Evolutionary conservation across 2,888 invertebrate species (phyloP), one percentile per base, ranked within the genome.

Genomic region (Fissipunctia ypsillon): DNA sequence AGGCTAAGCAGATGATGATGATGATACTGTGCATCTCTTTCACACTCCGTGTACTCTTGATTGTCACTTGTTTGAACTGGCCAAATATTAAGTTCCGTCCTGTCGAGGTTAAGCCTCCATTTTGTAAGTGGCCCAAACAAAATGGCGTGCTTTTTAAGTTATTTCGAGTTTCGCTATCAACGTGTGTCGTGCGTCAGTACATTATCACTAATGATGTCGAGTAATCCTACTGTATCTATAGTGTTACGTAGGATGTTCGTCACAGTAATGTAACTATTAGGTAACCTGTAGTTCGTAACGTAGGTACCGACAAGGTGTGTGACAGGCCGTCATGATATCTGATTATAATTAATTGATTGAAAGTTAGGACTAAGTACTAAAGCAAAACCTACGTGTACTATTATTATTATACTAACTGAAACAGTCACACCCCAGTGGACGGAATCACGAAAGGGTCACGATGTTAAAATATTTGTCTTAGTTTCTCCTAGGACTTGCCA

Each of bases 141-240:
- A 73, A 73, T 76, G 76, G 60, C 75, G 45, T 10, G 10, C 22
- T 19, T 61, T 80, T 75, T 56, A 43, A 73, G 43, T 45, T n/a
- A 38, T 41, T 41, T 54, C 52, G 7, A 45, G 38, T 56, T 25
- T 45, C 45, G 14, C 38, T 78, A 81, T 67, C 64, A 35, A 56
- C 59, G 38, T 69, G 25, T 50, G 14, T 14, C 31, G 38, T 78
- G 66, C 80, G 66, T 83, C 83, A 77, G 61, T 48, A 28, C 12
- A 63, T 54, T 79, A 80, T 80, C 83, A 63, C 16, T 67, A 69
- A 61, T 69, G 77, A 56, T 67, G 66, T 79, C 31, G 41, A 67
- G 73, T 83, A 78, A 81, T 81, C 57, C 73, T 38, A 19, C 72
- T 67, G 63, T 80, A 80, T 83, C 66, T 67, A 50, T 69, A 65